Base-by-base conservation (phyloP, 2,888 invertebrate species). In the Epicampocera succincta region DNA sequence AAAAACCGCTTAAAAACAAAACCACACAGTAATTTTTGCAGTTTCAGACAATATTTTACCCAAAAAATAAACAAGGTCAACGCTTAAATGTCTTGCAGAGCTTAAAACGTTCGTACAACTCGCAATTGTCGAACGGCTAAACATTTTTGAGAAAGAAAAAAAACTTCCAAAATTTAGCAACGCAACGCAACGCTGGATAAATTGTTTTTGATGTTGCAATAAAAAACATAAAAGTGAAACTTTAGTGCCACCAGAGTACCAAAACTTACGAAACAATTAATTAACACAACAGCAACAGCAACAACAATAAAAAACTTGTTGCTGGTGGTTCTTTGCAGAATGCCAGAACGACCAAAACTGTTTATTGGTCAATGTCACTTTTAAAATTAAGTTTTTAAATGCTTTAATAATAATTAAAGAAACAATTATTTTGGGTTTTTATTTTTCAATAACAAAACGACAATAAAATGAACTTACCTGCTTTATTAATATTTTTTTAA, bases 181-280 rank as follows among this genome's bases (percentile, higher is more conserved):
- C 19, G 19, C 29, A 33, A 42, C 46, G 44, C 73, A 73, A 12
- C 19, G 19, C 29, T 44, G 33, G 33, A 42, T 19, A 42, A 72
- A 52, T 52, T 15, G 46, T 66, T 58, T 21, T 74, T 71, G 15
- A 56, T 15, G 54, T 44, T 58, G 38, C 58, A 40, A 66, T 65
- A 48, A 33, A 33, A 11, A 56, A 66, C 38, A 48, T 58, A 66
- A 44, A 68, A 68, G 75, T 76, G 68, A 76, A 76, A 75, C 75
- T 50, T 12, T 44, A 25, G 21, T n/a, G 15, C 12, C n/a, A 15
- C 25, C 38, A 56, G 25, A 38, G 17, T 56, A 56, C n/a, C 5
- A 17, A 40, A 61, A 13, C 25, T 42, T 60, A 3, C 33, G 8
- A 29, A 38, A 58, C 25, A 58, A n/a, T 74, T 65, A 58, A 48